These are phyloP conservation scores for Acipenser transmontanus DNA, from an alignment of 2,797 vertebrate species.

Conservation along the genomic window DNA sequence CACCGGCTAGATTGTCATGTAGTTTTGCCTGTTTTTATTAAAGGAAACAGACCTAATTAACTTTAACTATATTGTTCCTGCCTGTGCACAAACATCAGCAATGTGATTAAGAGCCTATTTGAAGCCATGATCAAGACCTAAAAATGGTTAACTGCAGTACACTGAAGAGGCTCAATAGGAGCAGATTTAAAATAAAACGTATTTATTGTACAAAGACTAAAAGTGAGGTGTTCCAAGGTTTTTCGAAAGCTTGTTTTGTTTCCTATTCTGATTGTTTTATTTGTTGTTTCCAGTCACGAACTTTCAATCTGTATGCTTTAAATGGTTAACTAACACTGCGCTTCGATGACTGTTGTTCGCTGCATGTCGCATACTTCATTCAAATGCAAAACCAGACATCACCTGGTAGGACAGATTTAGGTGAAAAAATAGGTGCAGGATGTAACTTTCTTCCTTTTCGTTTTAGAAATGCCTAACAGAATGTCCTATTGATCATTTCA, in stretches of 20 bases:
- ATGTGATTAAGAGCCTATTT: neutral
- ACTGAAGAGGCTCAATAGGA: no score
- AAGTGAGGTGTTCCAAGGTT: slow-evolving; percentile 16
- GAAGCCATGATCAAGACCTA: neutral
- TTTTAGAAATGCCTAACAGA: neutral
- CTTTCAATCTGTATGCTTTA: slow-evolving; percentile 10
- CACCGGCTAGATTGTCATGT: no score
- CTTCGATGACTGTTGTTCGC: slow-evolving; percentile 16
- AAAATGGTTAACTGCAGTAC: no score
- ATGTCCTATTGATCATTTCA: neutral
- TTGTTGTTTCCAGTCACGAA: neutral
- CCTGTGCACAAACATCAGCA: neutral
- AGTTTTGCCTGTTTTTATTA: no score
- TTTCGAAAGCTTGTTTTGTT: slow-evolving; percentile 15
- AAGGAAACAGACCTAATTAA: no score
- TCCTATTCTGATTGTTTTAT: neutral
- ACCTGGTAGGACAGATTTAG: neutral
- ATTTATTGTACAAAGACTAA: slow-evolving; percentile 23
- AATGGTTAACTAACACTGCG: slow-evolving; percentile 17
- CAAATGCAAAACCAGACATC: neutral
- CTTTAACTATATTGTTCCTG: no score
- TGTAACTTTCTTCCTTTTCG: neutral
- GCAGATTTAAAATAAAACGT: neutral
- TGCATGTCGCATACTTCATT: slow-evolving; percentile 28
- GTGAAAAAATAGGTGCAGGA: neutral